Conservation (phyloP, 2,113 vertebrate genomes). For the Ceratotherium simum region DNA sequence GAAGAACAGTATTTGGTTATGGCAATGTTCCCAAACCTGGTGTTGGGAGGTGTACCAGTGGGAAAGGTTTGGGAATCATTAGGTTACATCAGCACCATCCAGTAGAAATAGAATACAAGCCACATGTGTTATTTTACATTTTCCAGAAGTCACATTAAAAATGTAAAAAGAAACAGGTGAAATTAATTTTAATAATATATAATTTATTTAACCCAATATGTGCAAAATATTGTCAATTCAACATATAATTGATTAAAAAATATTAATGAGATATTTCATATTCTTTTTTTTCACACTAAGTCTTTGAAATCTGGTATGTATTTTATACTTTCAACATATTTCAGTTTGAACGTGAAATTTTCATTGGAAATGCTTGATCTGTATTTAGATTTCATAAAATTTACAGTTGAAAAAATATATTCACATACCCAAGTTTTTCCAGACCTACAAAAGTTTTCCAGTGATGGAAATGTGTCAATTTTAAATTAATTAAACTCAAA, state of each 20-base stretch:
- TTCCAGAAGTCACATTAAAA: conserved; percentile 7
- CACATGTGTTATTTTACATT: background rate
- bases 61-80: background rate
- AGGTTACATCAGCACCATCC: background rate
- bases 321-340: conserved; percentile 44
- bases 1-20: background rate
- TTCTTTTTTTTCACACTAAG: background rate
- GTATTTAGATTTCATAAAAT: conserved; percentile 61
- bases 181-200: conserved; percentile 24
- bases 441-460: conserved; percentile 8
- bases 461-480: background rate
- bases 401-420: conserved; percentile 35
- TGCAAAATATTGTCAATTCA: conserved; percentile 11
- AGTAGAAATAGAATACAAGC: background rate
- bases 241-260: conserved; percentile 35
- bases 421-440: background rate
- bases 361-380: conserved; percentile 45
- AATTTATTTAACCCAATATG: conserved; percentile 46
- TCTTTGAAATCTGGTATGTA: conserved; percentile 54
- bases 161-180: background rate
- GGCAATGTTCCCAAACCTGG: background rate
- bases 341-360: conserved; percentile 56
- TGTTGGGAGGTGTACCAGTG: background rate
- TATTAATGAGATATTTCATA: background rate
- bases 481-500: conserved; percentile 37